Conservation (phyloP, 2,113 vertebrate genomes). For the Perognathus longimembris region DNA sequence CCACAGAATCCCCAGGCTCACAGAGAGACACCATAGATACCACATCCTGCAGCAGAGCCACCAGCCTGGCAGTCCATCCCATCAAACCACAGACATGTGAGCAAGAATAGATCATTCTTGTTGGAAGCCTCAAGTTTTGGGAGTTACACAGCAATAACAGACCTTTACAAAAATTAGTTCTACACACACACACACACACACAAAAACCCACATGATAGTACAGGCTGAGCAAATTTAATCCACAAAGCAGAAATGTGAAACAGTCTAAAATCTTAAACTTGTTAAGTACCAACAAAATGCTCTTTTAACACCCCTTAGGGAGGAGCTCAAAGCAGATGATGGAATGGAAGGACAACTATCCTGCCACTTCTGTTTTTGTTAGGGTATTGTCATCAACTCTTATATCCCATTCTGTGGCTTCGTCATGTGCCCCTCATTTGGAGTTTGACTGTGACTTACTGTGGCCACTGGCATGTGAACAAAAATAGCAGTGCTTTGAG, state of each 20-base stretch:
- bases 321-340: neutral
- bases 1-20: neutral
- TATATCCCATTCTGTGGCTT: neutral
- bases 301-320: neutral
- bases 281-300: neutral
- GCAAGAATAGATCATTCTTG: neutral
- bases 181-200: neutral
- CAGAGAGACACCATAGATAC: rapidly evolving
- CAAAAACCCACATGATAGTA: neutral
- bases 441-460: neutral
- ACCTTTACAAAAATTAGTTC: neutral
- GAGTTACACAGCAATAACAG: neutral
- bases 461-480: neutral
- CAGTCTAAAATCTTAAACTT: neutral
- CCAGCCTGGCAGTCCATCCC: neutral
- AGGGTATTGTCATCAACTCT: neutral
- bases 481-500: neutral
- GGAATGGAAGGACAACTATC: neutral
- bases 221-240: neutral
- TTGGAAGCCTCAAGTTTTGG: neutral
- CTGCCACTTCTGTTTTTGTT: neutral
- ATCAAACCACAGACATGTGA: neutral
- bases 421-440: neutral
- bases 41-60: neutral
- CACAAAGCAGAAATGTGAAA: neutral